Evolutionary conservation across 1,140 invertebrate genomes (phyloP).

Genomic region (Ceratoteleas bidentatus): DNA sequence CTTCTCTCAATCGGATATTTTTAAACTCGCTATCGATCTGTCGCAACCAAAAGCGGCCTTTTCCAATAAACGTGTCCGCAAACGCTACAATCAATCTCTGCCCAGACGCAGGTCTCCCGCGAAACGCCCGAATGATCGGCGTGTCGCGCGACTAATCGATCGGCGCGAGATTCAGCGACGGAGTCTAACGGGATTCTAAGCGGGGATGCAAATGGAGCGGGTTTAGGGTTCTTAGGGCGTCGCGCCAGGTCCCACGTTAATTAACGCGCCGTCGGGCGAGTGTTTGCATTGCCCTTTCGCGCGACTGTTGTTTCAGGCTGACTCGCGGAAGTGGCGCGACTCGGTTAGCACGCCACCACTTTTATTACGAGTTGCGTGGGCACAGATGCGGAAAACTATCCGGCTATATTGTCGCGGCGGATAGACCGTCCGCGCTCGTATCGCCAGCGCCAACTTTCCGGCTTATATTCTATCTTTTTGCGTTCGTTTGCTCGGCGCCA

Average conservation of each 20-base stretch:
- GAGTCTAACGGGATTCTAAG: slow-evolving; percentile 27
- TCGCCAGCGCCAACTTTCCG: slow-evolving; percentile 27
- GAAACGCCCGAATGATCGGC: no score
- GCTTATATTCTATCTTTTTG: slow-evolving; percentile 31
- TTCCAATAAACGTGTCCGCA: no score
- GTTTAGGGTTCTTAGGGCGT: slow-evolving; percentile 29
- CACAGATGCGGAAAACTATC: slow-evolving; percentile 76
- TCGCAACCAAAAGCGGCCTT: no score
- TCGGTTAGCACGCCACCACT: slow-evolving; percentile 57
- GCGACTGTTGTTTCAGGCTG: slow-evolving; percentile 71
- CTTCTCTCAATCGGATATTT: no score
- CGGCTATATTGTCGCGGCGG: slow-evolving; percentile 21
- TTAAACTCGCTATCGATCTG: no score
- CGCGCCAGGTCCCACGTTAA: slow-evolving; percentile 70
- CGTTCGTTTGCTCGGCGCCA: not conserved
- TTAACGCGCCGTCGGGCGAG: slow-evolving; percentile 74
- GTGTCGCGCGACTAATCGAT: no score
- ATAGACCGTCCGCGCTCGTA: slow-evolving; percentile 25
- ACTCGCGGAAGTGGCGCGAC: slow-evolving; percentile 17
- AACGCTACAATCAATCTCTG: no score
- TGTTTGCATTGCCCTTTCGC: slow-evolving; percentile 72
- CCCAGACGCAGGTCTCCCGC: no score
- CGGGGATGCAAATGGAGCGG: slow-evolving; percentile 40
- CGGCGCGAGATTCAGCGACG: no score
- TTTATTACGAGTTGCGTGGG: slow-evolving; percentile 55